These are phyloP conservation scores for Thecophora atra DNA, from an alignment of 2,888 invertebrate species.

Conservation along the genomic window DNA sequence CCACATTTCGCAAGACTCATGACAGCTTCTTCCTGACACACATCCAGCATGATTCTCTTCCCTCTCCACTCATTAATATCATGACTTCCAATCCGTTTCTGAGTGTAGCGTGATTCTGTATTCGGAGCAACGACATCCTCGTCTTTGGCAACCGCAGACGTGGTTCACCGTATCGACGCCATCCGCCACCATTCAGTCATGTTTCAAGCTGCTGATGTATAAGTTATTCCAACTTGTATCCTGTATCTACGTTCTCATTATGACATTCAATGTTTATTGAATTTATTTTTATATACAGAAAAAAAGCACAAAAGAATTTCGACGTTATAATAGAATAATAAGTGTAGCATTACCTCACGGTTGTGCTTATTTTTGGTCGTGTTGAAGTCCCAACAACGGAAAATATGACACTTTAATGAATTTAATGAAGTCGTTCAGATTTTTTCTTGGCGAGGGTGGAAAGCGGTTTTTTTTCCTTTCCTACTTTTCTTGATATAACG, in stretches of 20 bases:
- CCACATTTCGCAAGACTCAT: slow-evolving; percentile 43
- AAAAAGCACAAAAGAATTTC: too few species aligned
- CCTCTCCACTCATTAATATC: too few species aligned
- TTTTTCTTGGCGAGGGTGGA: slow-evolving; percentile 30
- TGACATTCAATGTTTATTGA: slow-evolving; percentile 33
- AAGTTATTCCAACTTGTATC: slow-evolving; percentile 40
- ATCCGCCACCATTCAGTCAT: slow-evolving; percentile 11
- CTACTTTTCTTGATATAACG: too few species aligned
- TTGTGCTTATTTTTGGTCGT: slow-evolving; percentile 11
- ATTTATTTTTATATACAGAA: slow-evolving; percentile 30
- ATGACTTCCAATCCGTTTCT: too few species aligned
- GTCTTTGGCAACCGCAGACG: not conserved
- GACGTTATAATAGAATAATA: too few species aligned
- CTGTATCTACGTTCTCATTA: slow-evolving; percentile 7
- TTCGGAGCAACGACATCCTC: too few species aligned
- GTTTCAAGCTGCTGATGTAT: slow-evolving; percentile 49
- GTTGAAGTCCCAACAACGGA: slow-evolving; percentile 28
- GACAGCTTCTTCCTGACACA: slow-evolving; percentile 37
- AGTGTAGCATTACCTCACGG: too few species aligned
- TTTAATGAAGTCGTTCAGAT: slow-evolving; percentile 46
- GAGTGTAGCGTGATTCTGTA: too few species aligned
- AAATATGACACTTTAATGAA: slow-evolving; percentile 39
- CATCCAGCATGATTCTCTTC: not conserved
- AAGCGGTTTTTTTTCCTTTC: slow-evolving; percentile 8
- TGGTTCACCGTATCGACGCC: not conserved